Evolutionary conservation across 2,113 vertebrate species (phyloP).

Genomic region (Cheirogaleus medius): DNA sequence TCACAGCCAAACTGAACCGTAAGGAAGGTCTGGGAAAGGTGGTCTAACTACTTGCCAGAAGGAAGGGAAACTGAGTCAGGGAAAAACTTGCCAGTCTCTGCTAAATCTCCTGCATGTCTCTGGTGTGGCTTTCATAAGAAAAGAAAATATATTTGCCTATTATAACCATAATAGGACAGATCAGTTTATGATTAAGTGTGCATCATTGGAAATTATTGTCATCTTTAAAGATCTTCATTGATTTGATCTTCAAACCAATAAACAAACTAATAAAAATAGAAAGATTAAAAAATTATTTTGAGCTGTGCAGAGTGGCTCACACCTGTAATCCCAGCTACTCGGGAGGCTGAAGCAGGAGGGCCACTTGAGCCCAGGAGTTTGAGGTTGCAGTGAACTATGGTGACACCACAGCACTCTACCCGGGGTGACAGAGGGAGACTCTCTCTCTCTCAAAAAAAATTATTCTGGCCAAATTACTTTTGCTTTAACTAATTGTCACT

Average conservation of each 20-base stretch:
- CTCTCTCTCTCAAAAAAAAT: not conserved
- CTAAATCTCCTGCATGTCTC: not conserved
- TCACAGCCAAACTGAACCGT: not conserved
- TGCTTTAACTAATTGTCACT: not conserved
- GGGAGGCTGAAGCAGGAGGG: too few relatives aligned
- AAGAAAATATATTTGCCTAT: not conserved
- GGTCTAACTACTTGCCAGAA: not conserved
- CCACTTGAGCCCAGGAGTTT: too few relatives aligned
- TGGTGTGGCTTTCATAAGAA: not conserved
- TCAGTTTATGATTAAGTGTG: not conserved
- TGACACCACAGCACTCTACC: too few relatives aligned
- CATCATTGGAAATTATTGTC: not conserved
- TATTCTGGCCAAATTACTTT: not conserved
- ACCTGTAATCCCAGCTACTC: too few relatives aligned
- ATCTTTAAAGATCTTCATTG: not conserved
- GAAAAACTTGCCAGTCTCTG: not conserved
- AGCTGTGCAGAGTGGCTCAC: too few relatives aligned
- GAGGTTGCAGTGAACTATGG: too few relatives aligned
- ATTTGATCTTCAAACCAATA: slow-evolving; percentile 12
- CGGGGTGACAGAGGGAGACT: too few relatives aligned
- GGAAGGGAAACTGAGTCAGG: not conserved
- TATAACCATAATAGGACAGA: not conserved
- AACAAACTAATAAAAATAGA: not conserved
- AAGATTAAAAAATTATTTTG: not conserved
- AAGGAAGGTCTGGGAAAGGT: not conserved